A percentile compares a stretch with the other conserved stretches of the same genome.
phyloP scores from a whole-genome alignment of 2,888 invertebrate species.

The Spisula solida region DNA sequence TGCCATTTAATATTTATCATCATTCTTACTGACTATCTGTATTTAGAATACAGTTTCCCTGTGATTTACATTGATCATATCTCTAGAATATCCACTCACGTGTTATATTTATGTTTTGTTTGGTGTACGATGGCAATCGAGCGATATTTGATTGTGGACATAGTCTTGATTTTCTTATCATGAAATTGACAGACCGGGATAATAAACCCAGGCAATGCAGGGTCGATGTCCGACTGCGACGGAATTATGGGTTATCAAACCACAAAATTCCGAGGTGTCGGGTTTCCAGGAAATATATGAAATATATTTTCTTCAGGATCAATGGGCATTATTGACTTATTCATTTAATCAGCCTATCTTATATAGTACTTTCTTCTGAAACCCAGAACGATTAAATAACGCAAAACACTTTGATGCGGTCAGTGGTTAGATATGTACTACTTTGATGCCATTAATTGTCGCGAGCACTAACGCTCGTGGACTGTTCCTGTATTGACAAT shows the following conservation, averaged over 20 bases:
- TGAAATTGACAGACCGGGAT: not conserved
- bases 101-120: not conserved
- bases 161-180: not conserved
- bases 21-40: not conserved
- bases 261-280: not conserved
- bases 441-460: too few relatives aligned
- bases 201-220: not conserved
- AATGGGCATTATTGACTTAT: not conserved
- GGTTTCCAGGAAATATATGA: not conserved
- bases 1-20: not conserved
- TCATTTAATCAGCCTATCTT: not conserved
- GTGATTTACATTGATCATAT: not conserved
- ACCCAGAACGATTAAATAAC: too few relatives aligned
- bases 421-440: too few relatives aligned
- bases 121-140: not conserved
- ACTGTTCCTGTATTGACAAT: too few relatives aligned
- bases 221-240: not conserved
- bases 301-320: too few relatives aligned
- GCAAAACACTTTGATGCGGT: too few relatives aligned
- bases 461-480: too few relatives aligned
- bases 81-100: not conserved
- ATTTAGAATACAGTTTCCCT: not conserved
- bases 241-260: not conserved
- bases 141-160: conserved; percentile 13
- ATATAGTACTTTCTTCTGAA: too few relatives aligned